Conservation (phyloP, 2,888 invertebrate species). For the Pandemis heparana region DNA sequence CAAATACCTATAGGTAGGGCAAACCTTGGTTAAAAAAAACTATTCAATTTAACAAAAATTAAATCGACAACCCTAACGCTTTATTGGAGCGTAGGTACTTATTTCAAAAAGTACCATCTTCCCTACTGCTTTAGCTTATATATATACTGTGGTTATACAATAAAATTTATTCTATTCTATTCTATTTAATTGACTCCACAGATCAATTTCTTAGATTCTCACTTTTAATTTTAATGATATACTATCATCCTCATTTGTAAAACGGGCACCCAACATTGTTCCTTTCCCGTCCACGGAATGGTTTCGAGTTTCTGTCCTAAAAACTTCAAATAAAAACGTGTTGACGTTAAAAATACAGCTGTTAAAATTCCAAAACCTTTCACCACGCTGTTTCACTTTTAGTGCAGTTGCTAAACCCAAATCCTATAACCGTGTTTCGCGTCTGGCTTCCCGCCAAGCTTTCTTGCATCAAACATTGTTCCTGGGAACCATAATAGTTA, state of each 20-base stretch:
- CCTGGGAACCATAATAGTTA: not conserved
- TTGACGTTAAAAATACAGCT: not conserved
- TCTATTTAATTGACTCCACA: too few relatives aligned
- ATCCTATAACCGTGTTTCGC: not conserved
- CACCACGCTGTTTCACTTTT: not conserved
- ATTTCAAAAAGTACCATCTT: too few relatives aligned
- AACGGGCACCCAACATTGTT: not conserved
- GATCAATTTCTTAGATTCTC: too few relatives aligned
- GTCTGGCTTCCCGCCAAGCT: not conserved
- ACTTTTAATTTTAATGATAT: too few relatives aligned
- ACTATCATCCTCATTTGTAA: not conserved
- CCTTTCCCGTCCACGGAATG: not conserved
- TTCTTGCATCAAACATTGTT: not conserved
- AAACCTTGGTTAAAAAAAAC: too few relatives aligned
- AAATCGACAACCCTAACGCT: too few relatives aligned
- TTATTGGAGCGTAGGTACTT: too few relatives aligned
- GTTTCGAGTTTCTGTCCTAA: not conserved
- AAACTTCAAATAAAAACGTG: not conserved
- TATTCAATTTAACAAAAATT: too few relatives aligned
- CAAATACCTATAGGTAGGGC: too few relatives aligned
- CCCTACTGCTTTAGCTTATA: too few relatives aligned
- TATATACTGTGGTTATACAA: too few relatives aligned
- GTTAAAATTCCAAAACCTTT: conserved; percentile 1
- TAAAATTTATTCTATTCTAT: too few relatives aligned
- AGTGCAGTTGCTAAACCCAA: conserved; percentile 2